Percentiles rank a stretch among this genome's conserved stretches.
Conservation (phyloP, 23 tunicate species). For the Trididemnum clinides region DNA sequence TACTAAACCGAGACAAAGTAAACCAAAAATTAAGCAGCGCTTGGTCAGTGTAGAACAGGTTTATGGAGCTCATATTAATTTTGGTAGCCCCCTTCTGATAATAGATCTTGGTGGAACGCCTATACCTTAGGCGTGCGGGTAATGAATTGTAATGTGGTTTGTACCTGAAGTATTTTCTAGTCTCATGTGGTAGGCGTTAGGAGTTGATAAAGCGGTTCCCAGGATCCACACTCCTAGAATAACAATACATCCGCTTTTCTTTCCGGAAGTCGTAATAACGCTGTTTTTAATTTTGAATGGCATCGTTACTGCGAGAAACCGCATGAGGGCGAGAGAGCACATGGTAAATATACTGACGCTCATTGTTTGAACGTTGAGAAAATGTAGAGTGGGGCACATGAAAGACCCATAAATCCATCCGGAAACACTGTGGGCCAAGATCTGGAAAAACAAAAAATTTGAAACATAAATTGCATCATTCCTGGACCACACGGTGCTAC, state of each 20-base stretch:
- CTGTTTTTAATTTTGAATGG: constrained; percentile 71
- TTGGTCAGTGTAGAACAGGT: too few species aligned
- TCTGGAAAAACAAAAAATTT: background rate
- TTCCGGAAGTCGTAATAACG: constrained; percentile 37
- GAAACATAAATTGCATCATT: background rate
- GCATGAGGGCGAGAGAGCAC: constrained; percentile 79
- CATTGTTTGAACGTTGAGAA: constrained; percentile 51
- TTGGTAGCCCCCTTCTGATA: too few species aligned
- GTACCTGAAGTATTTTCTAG: background rate
- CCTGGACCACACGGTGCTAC: too few species aligned
- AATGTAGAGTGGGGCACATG: constrained; percentile 60
- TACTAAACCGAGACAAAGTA: too few species aligned
- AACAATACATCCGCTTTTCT: constrained; percentile 48
- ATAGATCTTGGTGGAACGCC: too few species aligned
- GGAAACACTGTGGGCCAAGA: background rate
- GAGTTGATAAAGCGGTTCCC: constrained; percentile 36
- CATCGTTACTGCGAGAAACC: constrained; percentile 66
- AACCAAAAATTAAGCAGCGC: too few species aligned
- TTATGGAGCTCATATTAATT: too few species aligned
- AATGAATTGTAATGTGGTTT: too few species aligned
- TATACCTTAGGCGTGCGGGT: too few species aligned
- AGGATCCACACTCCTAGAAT: constrained; percentile 57
- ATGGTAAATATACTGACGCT: constrained; percentile 72
- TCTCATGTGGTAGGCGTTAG: constrained; percentile 26
- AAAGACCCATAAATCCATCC: constrained; percentile 54